Evolutionary conservation across 2,888 invertebrate species (phyloP).

Genomic region (Eueremaeus valkanovi): DNA sequence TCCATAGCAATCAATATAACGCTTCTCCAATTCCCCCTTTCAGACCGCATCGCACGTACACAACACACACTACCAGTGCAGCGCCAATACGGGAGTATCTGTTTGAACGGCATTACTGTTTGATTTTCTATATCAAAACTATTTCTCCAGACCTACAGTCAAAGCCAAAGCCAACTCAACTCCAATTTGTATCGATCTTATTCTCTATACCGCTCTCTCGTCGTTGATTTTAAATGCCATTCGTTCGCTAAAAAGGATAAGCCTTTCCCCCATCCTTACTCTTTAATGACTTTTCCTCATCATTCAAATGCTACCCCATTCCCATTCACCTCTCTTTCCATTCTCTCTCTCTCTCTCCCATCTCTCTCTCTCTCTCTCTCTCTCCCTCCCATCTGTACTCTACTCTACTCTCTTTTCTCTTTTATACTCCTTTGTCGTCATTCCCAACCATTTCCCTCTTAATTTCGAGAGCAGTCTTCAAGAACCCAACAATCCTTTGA

Average conservation of each 20-base stretch:
- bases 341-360: slow-evolving; percentile 34
- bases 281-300: slow-evolving; percentile 27
- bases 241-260: background rate
- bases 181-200: slow-evolving; percentile 46
- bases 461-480: slow-evolving; percentile 41
- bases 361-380: slow-evolving; percentile 24
- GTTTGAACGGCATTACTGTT: slow-evolving; percentile 31
- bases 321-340: background rate
- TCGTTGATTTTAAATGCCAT: slow-evolving; percentile 27
- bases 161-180: background rate
- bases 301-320: slow-evolving; percentile 15
- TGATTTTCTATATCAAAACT: slow-evolving; percentile 45
- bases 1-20: slow-evolving; percentile 45
- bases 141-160: background rate
- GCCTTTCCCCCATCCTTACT: slow-evolving; percentile 7
- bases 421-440: background rate
- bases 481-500: background rate
- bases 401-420: no score
- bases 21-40: slow-evolving; percentile 43
- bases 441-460: slow-evolving; percentile 19
- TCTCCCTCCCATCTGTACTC: slow-evolving; percentile 1
- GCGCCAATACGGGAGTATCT: background rate
- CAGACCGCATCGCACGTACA: slow-evolving; percentile 21
- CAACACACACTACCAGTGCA: background rate
- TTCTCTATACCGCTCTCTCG: slow-evolving; percentile 27